Conservation (phyloP, 2,113 vertebrate species). For the Burhinus bistriatus region DNA sequence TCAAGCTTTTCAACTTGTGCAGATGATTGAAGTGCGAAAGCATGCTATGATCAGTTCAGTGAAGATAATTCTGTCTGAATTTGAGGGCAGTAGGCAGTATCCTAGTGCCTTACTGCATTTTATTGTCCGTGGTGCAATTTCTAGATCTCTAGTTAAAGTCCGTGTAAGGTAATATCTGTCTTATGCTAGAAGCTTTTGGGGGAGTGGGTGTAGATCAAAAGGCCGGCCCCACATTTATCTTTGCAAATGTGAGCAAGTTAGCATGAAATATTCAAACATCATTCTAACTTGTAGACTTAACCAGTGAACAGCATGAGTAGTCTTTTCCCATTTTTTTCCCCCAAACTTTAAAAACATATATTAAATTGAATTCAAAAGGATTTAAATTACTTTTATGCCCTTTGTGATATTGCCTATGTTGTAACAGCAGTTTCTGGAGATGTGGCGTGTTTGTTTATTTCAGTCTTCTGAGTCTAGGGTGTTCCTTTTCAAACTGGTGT, state of each 20-base stretch:
- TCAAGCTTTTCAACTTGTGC: background rate
- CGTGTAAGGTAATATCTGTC: background rate
- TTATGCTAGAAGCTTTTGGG: background rate
- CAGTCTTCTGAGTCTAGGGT: background rate
- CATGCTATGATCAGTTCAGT: background rate
- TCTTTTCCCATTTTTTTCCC: background rate
- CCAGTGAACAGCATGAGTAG: background rate
- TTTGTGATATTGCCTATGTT: background rate
- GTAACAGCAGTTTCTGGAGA: background rate
- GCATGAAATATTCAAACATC: background rate
- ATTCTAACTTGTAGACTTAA: background rate
- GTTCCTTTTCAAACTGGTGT: background rate
- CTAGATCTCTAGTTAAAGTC: background rate
- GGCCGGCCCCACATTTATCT: background rate
- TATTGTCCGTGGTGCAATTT: background rate
- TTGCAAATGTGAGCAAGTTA: background rate
- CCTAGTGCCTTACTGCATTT: background rate
- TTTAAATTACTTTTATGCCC: background rate
- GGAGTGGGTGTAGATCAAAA: background rate
- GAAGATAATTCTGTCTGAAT: background rate
- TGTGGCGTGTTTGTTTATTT: background rate
- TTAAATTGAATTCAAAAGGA: background rate
- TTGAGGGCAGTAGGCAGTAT: background rate
- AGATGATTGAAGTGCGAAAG: background rate
- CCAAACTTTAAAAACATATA: background rate